Evolutionary conservation across 2,888 invertebrate species (phyloP).

Genomic region (Liposcelis brunnea): DNA sequence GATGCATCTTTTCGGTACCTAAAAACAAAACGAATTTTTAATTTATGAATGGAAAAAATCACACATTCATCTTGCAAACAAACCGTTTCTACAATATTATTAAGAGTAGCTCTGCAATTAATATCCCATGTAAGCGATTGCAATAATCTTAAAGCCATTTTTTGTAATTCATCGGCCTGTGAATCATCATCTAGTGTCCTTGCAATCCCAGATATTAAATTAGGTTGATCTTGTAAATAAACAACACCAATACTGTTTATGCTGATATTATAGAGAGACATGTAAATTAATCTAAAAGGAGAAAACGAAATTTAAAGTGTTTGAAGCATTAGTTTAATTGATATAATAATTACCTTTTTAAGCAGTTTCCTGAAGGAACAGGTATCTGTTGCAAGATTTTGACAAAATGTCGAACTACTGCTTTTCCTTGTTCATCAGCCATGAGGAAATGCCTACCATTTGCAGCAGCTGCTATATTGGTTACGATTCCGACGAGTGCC

Average conservation of each 20-base stretch:
- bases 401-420: slow-evolving; percentile 23
- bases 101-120: slow-evolving; percentile 10
- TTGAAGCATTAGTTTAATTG: too few species aligned
- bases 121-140: slow-evolving; percentile 19
- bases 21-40: slow-evolving; percentile 5
- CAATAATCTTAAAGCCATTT: slow-evolving; percentile 18
- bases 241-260: slow-evolving; percentile 24
- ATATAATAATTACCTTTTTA: slow-evolving; percentile 21
- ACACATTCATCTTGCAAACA: slow-evolving; percentile 2
- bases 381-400: slow-evolving; percentile 22
- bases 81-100: slow-evolving; percentile 14
- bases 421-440: slow-evolving; percentile 22
- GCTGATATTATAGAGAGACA: slow-evolving; percentile 26
- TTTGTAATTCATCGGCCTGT: slow-evolving; percentile 16
- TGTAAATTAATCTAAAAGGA: slow-evolving; percentile 23
- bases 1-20: slow-evolving; percentile 12
- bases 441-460: slow-evolving; percentile 25
- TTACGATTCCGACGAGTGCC: slow-evolving; percentile 25
- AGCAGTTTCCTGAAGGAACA: slow-evolving; percentile 20
- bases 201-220: slow-evolving; percentile 15
- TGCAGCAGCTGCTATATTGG: slow-evolving; percentile 25
- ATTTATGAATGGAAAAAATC: too few species aligned
- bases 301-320: neutral
- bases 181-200: slow-evolving; percentile 15
- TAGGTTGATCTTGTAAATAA: slow-evolving; percentile 17